Base-by-base conservation (phyloP, 2,797 vertebrate species). In the Neosilurus hyrtlii region DNA sequence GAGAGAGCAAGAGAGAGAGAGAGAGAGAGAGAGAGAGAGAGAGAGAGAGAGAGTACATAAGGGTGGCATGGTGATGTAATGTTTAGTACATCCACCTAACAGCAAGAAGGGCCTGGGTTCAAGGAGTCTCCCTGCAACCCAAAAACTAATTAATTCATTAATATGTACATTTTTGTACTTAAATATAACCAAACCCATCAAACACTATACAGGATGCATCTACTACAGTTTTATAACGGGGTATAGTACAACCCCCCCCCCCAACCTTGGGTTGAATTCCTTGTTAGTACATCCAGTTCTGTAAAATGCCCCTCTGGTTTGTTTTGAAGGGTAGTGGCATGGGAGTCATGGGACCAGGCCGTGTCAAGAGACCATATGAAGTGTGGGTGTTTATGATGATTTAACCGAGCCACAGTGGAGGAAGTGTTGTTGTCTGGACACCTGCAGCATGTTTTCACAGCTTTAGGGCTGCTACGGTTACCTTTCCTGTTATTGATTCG, bases 401-500 rank as follows among this genome's bases (percentile, higher is more conserved):
- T 83, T 56, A 61, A 63, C 49, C 43, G 7, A 54, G 67, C 37
- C 81, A 83, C 56, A 66, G 49, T 70, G 70, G 73, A 88, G 88
- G 86, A 90, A 86, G 83, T 49, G 75, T 71, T 81, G 81, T 68
- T 84, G 85, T 83, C 59, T 75, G 82, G 80, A 87, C 88, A 88
- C 87, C 86, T 88, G 88, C 80, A 61, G 84, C 51, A 43, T 90
- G 88, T 90, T 89, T 89, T 84, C 82, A 84, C 87, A 89, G 89
- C 87, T 88, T 87, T 86, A 81, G 83, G 65, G 52, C 82, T 61
- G 63, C 86, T 75, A 78, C 85, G 83, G 80, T 83, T 81, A 83
- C 24, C 72, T 87, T 90, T 90, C 90, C 90, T 89, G 89, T 89
- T 89, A 80, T 89, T 85, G 81, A 80, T 72, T 77, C 62, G 65